A percentile compares a stretch with the other conserved stretches of the same genome.
Conservation (phyloP, 2,113 vertebrate genomes). For the Tor tambroides region DNA sequence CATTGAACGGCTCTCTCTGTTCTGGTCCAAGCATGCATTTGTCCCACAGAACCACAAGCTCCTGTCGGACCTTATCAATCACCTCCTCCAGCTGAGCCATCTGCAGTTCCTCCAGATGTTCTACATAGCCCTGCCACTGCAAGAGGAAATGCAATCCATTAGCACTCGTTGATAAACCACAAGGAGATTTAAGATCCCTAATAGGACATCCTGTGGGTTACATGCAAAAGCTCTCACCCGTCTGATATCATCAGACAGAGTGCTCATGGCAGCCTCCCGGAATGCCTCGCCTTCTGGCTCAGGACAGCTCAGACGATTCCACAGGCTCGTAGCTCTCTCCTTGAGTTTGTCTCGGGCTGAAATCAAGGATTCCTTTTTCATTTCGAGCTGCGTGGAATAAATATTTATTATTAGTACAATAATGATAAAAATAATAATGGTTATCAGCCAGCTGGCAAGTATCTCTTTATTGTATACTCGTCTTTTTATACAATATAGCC, state of each 20-base stretch:
- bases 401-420: neutral
- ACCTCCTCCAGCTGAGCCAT: constrained; percentile 59
- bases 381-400: constrained; percentile 51
- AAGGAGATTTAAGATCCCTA: constrained; percentile 1
- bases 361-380: constrained; percentile 58
- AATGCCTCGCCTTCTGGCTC: constrained; percentile 53
- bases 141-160: neutral
- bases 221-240: constrained; percentile 48
- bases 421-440: neutral
- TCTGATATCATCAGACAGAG: constrained; percentile 59
- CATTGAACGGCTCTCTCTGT: constrained; percentile 54
- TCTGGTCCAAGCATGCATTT: constrained; percentile 62
- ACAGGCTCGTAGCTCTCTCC: constrained; percentile 56
- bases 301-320: constrained; percentile 60
- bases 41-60: constrained; percentile 62
- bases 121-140: constrained; percentile 59
- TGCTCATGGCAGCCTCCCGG: constrained; percentile 26
- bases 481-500: too few species aligned
- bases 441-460: neutral
- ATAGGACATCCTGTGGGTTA: neutral
- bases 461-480: neutral
- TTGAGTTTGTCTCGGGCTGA: constrained; percentile 60
- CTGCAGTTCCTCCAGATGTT: constrained; percentile 58
- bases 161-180: neutral
- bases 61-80: constrained; percentile 60